Conservation (phyloP, 2,797 vertebrate species). For the Luscinia luscinia region DNA sequence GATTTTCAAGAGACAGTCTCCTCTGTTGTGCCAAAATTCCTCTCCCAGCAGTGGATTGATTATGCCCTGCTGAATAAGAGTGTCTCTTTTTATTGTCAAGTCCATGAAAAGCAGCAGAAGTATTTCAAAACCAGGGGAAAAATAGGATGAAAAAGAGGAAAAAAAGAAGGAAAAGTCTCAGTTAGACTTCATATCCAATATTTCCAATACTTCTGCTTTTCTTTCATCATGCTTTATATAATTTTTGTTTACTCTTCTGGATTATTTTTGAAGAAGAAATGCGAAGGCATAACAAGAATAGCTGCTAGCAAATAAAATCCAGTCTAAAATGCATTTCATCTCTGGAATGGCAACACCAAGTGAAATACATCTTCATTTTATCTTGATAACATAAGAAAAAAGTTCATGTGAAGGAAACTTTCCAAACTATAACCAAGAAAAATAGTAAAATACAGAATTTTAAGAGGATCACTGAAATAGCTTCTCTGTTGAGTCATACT, state of each 20-base stretch:
- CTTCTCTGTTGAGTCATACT: rapidly evolving
- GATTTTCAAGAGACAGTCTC: background rate
- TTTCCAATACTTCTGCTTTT: background rate
- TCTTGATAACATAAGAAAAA: background rate
- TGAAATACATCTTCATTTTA: background rate
- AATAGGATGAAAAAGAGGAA: rapidly evolving
- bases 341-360: background rate
- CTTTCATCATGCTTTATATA: background rate
- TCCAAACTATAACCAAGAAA: background rate
- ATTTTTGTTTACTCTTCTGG: background rate
- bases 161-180: background rate
- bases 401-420: background rate
- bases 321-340: background rate
- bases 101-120: background rate
- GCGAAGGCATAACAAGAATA: background rate
- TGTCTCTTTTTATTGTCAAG: background rate
- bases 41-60: background rate
- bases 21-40: slow-evolving; percentile 1
- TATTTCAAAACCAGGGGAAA: background rate
- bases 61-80: background rate
- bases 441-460: background rate
- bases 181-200: background rate
- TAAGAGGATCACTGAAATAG: background rate
- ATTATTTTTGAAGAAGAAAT: background rate
- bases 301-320: background rate